A percentile compares a stretch with the other conserved stretches of the same genome.
Conservation (phyloP, 2,888 invertebrate species). For the Oscheius sp. region DNA sequence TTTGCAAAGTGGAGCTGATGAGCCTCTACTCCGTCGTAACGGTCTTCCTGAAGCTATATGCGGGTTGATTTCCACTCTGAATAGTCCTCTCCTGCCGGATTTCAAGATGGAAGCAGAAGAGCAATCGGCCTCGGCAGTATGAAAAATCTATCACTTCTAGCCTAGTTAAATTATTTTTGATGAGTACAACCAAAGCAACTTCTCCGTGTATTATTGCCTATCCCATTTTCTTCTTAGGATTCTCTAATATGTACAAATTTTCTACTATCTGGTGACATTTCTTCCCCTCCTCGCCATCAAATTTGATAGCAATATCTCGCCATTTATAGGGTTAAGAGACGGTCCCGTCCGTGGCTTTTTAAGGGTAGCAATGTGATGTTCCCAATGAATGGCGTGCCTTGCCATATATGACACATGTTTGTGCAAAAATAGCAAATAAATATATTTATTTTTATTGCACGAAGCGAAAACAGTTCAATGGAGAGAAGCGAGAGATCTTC, state of each 20-base stretch:
- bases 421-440: constrained; percentile 25
- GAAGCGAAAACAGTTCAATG: constrained; percentile 47
- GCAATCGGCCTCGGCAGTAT: too few relatives aligned
- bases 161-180: constrained; percentile 1
- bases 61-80: constrained; percentile 20
- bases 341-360: background rate
- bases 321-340: constrained; percentile 1
- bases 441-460: constrained; percentile 12
- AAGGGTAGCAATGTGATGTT: constrained; percentile 22
- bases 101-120: constrained; percentile 11
- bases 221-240: constrained; percentile 11
- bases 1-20: constrained; percentile 31
- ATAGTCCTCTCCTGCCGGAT: constrained; percentile 4
- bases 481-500: constrained; percentile 41
- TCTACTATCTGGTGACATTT: constrained; percentile 2
- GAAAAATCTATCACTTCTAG: too few relatives aligned
- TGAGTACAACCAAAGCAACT: constrained; percentile 19
- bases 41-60: constrained; percentile 9
- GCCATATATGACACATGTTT: constrained; percentile 18
- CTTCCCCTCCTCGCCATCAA: background rate
- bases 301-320: constrained; percentile 13
- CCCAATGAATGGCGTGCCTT: constrained; percentile 3
- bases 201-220: constrained; percentile 15
- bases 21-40: background rate
- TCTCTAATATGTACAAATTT: constrained; percentile 13